phyloP scores from a whole-genome alignment of 2,888 invertebrate genomes.

The Netelia fuscicornis region DNA sequence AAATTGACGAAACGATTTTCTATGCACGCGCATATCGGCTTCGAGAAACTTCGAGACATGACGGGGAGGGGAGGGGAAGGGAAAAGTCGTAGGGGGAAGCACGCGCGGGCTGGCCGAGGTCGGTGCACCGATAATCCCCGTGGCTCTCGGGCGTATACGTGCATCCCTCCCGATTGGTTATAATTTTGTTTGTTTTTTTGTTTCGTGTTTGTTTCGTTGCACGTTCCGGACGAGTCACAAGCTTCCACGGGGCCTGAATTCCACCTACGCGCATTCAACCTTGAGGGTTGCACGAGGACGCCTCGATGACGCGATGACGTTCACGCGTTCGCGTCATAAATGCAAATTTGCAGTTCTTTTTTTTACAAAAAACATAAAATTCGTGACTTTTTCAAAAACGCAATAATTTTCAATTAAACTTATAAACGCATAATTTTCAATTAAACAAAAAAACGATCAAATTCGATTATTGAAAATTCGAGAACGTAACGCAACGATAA shows the following conservation, averaged over 20 bases:
- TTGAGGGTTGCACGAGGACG: neutral
- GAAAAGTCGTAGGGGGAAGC: neutral
- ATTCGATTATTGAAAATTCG: too few relatives aligned
- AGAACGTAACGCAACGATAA: too few relatives aligned
- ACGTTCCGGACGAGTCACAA: too few relatives aligned
- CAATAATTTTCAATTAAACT: too few relatives aligned
- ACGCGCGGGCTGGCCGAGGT: neutral
- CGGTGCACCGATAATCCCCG: constrained; percentile 30
- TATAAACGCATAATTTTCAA: too few relatives aligned
- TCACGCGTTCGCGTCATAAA: neutral
- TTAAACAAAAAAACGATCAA: too few relatives aligned
- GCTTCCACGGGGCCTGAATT: neutral
- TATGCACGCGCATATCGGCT: neutral
- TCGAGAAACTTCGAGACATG: constrained; percentile 18
- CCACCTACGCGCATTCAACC: constrained; percentile 26
- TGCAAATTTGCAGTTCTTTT: neutral
- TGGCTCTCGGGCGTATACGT: constrained; percentile 14
- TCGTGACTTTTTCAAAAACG: too few relatives aligned
- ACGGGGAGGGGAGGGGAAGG: neutral
- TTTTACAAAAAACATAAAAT: too few relatives aligned
- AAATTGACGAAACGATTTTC: neutral
- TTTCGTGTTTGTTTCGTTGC: neutral
- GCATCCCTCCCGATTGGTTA: constrained; percentile 31
- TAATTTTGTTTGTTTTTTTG: neutral
- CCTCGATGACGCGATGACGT: neutral